These are phyloP conservation scores for Sebastes kiyomatsui DNA, from an alignment of 2,797 vertebrate species.

Conservation along the genomic window DNA sequence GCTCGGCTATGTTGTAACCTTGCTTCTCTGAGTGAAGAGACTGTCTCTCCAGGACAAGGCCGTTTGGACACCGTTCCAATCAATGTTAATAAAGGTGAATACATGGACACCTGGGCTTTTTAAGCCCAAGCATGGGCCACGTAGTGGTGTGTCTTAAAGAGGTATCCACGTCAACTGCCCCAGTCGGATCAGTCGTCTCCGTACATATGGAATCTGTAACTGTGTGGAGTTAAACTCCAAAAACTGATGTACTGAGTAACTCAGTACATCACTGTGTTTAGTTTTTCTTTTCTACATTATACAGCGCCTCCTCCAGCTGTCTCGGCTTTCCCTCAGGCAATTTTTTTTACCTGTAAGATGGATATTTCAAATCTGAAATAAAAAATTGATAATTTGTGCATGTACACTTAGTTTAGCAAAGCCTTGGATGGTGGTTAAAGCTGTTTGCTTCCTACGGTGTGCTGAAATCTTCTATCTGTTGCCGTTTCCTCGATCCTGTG, in stretches of 20 bases:
- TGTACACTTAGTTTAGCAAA: not conserved
- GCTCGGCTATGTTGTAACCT: too few relatives aligned
- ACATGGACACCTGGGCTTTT: not conserved
- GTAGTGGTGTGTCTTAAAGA: not conserved
- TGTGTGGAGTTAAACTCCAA: not conserved
- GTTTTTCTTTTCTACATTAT: not conserved
- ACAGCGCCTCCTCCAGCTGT: not conserved
- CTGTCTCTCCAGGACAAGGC: too few relatives aligned
- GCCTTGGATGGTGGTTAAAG: not conserved
- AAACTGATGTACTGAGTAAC: not conserved
- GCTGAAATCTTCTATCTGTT: not conserved
- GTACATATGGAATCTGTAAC: not conserved
- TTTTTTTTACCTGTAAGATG: not conserved
- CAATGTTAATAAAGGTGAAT: too few relatives aligned
- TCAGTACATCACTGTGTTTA: not conserved
- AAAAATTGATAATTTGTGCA: not conserved
- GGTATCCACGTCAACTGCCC: not conserved
- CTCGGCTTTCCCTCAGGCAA: not conserved
- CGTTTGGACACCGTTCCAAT: too few relatives aligned
- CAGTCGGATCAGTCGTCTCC: not conserved
- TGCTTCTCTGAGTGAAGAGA: too few relatives aligned
- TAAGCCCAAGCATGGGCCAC: not conserved
- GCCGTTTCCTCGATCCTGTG: not conserved
- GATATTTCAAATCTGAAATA: not conserved
- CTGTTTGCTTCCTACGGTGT: not conserved